Conservation (phyloP, 1,140 invertebrate genomes). For the Bradysia coprophila region DNA sequence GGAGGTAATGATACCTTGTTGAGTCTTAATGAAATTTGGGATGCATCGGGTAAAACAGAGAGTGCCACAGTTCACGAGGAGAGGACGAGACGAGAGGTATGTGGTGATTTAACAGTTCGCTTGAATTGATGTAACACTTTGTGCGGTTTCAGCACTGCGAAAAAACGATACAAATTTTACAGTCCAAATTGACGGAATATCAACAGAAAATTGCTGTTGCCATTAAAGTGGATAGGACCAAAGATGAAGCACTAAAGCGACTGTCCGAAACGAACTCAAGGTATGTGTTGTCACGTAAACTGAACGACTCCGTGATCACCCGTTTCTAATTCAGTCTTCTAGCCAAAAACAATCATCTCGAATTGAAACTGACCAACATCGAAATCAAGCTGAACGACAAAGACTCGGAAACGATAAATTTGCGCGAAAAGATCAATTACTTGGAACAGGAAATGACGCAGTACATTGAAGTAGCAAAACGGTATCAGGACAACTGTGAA, state of each 20-base stretch:
- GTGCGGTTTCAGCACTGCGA: constrained; percentile 53
- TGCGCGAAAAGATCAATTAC: constrained; percentile 8
- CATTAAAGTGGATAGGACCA: constrained; percentile 49
- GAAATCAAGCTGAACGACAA: constrained; percentile 6
- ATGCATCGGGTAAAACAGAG: constrained; percentile 39
- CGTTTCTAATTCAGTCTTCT: background rate
- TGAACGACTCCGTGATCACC: background rate
- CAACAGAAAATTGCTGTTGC: constrained; percentile 62
- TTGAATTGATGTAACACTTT: constrained; percentile 3
- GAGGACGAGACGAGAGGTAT: constrained; percentile 33
- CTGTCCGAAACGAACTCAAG: constrained; percentile 29
- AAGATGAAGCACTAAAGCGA: constrained; percentile 45
- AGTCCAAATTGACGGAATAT: constrained; percentile 48
- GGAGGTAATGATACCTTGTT: no score
- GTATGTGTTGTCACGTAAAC: constrained; percentile 1
- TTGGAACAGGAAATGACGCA: constrained; percentile 18
- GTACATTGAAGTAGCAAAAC: constrained; percentile 13
- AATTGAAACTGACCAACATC: background rate
- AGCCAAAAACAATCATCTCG: background rate
- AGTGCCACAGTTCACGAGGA: background rate
- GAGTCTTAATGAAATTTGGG: constrained; percentile 33
- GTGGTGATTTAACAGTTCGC: constrained; percentile 7
- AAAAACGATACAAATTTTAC: constrained; percentile 49
- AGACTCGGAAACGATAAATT: constrained; percentile 11
- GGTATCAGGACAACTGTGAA: constrained; percentile 19